These are phyloP conservation scores for Meloidogyne hapla DNA, from an alignment of 1,140 invertebrate species.

Conservation along the genomic window DNA sequence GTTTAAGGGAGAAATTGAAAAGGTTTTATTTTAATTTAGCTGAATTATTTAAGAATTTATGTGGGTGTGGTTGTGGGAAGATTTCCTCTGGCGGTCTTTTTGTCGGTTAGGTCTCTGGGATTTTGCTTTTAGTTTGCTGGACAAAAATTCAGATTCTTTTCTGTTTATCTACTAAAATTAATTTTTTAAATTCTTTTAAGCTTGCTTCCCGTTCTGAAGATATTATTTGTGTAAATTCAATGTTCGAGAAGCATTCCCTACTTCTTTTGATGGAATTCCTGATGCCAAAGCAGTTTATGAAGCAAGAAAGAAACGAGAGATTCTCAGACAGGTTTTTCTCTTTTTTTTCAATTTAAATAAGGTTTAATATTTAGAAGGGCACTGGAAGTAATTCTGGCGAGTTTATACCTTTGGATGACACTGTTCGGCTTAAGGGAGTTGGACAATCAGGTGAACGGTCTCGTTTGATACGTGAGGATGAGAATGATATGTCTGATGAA, in stretches of 20 bases:
- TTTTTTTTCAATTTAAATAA: neutral
- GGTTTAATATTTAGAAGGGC: neutral
- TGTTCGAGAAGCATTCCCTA: conserved; percentile 31
- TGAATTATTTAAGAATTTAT: too few species aligned
- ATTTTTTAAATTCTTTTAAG: neutral
- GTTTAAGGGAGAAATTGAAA: too few species aligned
- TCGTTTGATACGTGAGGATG: conserved; percentile 49
- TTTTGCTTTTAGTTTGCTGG: too few species aligned
- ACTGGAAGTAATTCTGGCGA: conserved; percentile 14
- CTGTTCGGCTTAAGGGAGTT: conserved; percentile 24
- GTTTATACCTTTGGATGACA: conserved; percentile 48
- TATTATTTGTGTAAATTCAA: neutral
- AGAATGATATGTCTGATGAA: conserved; percentile 54
- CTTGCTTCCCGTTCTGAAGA: neutral
- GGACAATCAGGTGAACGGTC: conserved; percentile 31
- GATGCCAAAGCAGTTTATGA: conserved; percentile 55
- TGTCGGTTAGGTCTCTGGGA: too few species aligned
- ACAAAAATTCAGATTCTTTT: too few species aligned
- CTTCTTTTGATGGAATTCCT: conserved; percentile 41
- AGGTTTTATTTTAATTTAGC: too few species aligned
- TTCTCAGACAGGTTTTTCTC: conserved; percentile 36
- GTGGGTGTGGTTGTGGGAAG: too few species aligned
- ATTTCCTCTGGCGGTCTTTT: too few species aligned
- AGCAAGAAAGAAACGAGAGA: conserved; percentile 46
- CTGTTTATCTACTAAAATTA: too few species aligned